A percentile compares a stretch with the other conserved stretches of the same genome.
These are phyloP conservation scores for Gasterosteus nipponicus DNA, from an alignment of 2,113 vertebrate species.

Conservation along the genomic window DNA sequence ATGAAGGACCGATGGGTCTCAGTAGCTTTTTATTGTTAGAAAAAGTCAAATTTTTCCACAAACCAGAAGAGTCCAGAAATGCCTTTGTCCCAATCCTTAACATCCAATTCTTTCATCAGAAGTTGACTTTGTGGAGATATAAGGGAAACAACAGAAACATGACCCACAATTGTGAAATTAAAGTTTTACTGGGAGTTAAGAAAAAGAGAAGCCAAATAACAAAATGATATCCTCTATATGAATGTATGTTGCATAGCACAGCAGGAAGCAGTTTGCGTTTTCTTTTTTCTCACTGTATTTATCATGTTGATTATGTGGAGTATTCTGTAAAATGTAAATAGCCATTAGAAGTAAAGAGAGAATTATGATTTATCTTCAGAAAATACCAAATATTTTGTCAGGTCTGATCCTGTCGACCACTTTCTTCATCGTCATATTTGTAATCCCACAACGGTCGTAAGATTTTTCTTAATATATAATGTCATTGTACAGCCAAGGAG, in stretches of 20 bases:
- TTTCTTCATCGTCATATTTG: too few species aligned
- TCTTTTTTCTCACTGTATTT: neutral
- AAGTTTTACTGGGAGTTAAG: neutral
- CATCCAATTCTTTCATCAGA: constrained; percentile 2
- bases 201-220: neutral
- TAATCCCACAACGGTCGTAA: neutral
- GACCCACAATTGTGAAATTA: neutral
- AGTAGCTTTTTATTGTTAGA: neutral
- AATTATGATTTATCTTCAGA: neutral
- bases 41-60: neutral
- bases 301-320: neutral
- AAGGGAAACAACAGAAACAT: neutral
- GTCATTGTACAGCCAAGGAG: neutral
- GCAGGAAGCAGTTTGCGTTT: neutral
- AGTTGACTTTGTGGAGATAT: neutral
- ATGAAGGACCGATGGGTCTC: neutral
- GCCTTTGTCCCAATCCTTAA: neutral
- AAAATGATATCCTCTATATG: neutral
- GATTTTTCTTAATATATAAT: neutral
- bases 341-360: neutral
- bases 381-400: neutral
- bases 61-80: neutral
- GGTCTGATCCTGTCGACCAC: too few species aligned
- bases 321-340: neutral
- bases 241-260: neutral